Evolutionary conservation across 2,797 vertebrate genomes (phyloP), one percentile per base, ranked within the genome.

Genomic region (Lepilemur ruficaudatus): DNA sequence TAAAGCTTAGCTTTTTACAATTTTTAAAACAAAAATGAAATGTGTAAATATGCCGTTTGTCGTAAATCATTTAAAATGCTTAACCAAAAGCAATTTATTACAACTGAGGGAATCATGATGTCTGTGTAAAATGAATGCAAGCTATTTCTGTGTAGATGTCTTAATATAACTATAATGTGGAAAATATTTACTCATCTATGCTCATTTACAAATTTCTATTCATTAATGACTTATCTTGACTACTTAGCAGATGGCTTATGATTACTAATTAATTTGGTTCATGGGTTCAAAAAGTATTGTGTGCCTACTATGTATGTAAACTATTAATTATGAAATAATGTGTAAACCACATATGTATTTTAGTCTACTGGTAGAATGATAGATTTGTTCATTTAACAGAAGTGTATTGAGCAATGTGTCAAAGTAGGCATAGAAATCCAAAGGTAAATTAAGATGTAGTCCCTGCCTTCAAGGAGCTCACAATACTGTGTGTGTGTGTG

Each of bases 1-100:
- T 95, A 83, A 81, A 94, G n/a, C 41, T 84, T 91, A 81, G 30
- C 46, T 79, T 92, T 95, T 94, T 59, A 84, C 7, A 88, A 9
- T 61, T 94, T 94, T 95, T 50, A 76, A 79, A 97, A 79, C 88
- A 85, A 91, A 96, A 84, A 86, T 83, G 12, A 88, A 63, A 93
- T 41, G 1, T 88, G 46, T 92, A 85, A 93, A 82, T 61, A 41
- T 63, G 14, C 28, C 35, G 28, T 80, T 96, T 70, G 43, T 90
- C 73, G 59, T 46, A 89, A 85, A 55, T 92, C 30, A 69, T 75
- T 93, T 93, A 84, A 96, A 94, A 93, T 78, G 7, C 32, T 95
- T 91, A 83, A 73, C 41, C 28, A 75, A 67, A 97, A 97, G 32
- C 63, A 85, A 7, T 82, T 80, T 92, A 18, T 87, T 94, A 76